Evolutionary conservation across 1,140 invertebrate genomes (phyloP).

Genomic region (Cydia strobilella): DNA sequence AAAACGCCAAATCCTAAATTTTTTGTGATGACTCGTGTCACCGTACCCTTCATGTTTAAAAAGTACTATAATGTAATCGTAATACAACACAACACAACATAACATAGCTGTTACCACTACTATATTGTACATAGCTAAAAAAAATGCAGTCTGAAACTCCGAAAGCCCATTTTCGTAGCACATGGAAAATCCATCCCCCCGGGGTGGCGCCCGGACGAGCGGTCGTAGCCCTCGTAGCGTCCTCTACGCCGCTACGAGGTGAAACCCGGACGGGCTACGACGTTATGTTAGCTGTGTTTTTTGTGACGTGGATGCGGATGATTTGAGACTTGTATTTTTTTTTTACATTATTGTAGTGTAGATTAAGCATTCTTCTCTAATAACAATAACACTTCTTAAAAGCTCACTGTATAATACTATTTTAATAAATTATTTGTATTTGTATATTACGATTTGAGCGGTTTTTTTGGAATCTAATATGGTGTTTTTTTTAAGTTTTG

Average conservation of each 20-base stretch:
- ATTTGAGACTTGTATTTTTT: neutral
- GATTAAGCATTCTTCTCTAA: too few species aligned
- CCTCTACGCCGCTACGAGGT: slow-evolving; percentile 25
- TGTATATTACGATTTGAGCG: too few species aligned
- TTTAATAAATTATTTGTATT: too few species aligned
- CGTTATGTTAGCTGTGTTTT: neutral
- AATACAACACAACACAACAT: too few species aligned
- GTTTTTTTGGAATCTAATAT: too few species aligned
- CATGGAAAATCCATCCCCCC: neutral
- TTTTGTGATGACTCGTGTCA: too few species aligned
- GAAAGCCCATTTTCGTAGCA: neutral
- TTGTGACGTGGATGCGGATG: neutral
- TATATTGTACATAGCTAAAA: neutral
- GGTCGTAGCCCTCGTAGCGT: slow-evolving; percentile 4
- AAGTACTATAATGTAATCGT: too few species aligned
- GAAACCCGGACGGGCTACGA: neutral
- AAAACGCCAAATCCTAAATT: too few species aligned
- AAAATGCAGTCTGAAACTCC: neutral
- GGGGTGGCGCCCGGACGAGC: slow-evolving; percentile 5
- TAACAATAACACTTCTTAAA: too few species aligned
- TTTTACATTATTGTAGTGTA: neutral
- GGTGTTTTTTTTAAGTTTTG: too few species aligned
- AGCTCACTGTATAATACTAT: too few species aligned
- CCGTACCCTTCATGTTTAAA: too few species aligned
- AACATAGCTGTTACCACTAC: neutral